Base-by-base conservation (phyloP, 2,888 invertebrate genomes). In the Oscheius sp. region DNA sequence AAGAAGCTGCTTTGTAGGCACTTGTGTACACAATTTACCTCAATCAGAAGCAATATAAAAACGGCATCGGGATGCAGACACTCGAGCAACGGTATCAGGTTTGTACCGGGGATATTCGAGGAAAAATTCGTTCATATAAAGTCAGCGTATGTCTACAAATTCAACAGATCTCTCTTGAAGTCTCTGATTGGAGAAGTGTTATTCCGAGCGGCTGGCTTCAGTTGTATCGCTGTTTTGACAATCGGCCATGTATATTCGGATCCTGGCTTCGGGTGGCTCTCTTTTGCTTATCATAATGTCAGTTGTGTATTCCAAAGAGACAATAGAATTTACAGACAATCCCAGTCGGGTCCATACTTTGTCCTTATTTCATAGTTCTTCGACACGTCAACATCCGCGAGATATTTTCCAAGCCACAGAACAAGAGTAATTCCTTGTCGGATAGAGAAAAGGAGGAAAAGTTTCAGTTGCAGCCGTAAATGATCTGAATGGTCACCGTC, bases 41-140 rank as follows among this genome's bases (percentile, higher is more conserved):
- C 15, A 61, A 61, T 45, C 42, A 45, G 29, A 61, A 45, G 29
- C 42, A 45, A n/a, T 61, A 61, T 27, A 25, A n/a, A 10, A 61
- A 45, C 3, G 61, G 61, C 3, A 12, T 61, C 10, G 61, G 61
- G 10, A 48, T 12, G 23, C 61, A 61, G 29, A 17, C n/a, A 12
- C 29, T 61, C 29, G 61, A 61, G 29, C 42, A 42, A 33, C 42
- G 61, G 29, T 61, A 61, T 61, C 61, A 61, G 45, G 61, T 45
- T 17, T 17, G 20, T 6, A 20, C 3, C 3, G 5, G 12, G 20
- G 5, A 25, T 4, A 6, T 23, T 48, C 23, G 5, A 3, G n/a
- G 20, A 4, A 10, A 33, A 53, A n/a, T n/a, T n/a, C n/a, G n/a
- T n/a, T n/a, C n/a, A n/a, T n/a, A n/a, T n/a, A 1, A 15, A 61